Conservation (phyloP, 2,113 vertebrate genomes). For the Chloropsis hardwickii region DNA sequence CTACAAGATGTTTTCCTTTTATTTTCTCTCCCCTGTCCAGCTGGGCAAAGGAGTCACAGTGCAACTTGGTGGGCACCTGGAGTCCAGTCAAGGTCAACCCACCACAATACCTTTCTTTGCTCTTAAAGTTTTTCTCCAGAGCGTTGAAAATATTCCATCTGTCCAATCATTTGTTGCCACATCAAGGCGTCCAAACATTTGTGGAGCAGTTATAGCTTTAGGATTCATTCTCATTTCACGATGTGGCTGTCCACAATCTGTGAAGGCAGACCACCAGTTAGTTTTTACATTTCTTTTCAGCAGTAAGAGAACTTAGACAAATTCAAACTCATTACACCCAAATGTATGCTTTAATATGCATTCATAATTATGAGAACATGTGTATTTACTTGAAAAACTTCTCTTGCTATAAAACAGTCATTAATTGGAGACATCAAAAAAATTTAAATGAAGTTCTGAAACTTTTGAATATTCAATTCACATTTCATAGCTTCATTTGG, state of each 20-base stretch:
- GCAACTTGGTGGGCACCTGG: neutral
- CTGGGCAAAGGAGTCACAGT: neutral
- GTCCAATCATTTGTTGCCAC: conserved; percentile 98
- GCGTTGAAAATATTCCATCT: conserved; percentile 93
- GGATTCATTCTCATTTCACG: conserved; percentile 99
- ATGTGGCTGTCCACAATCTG: conserved; percentile 91
- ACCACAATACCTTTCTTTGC: conserved; percentile 84
- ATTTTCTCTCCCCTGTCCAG: neutral
- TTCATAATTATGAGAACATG: neutral
- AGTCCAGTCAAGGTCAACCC: neutral
- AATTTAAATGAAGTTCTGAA: neutral
- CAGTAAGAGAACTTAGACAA: neutral
- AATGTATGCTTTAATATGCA: neutral
- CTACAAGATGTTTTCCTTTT: neutral
- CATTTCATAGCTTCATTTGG: neutral
- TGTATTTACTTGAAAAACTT: neutral
- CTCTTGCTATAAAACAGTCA: neutral
- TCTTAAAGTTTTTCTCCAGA: conserved; percentile 94
- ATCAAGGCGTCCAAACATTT: conserved; percentile 96
- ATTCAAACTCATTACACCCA: neutral
- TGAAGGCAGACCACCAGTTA: neutral
- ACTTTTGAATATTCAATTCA: neutral
- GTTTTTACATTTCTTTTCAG: neutral
- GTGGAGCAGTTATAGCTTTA: conserved; percentile 94
- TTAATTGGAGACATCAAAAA: neutral